A percentile compares a stretch with the other conserved stretches of the same genome.
phyloP scores from a whole-genome alignment of 2,113 vertebrate species.

The Corydoras sp. region DNA sequence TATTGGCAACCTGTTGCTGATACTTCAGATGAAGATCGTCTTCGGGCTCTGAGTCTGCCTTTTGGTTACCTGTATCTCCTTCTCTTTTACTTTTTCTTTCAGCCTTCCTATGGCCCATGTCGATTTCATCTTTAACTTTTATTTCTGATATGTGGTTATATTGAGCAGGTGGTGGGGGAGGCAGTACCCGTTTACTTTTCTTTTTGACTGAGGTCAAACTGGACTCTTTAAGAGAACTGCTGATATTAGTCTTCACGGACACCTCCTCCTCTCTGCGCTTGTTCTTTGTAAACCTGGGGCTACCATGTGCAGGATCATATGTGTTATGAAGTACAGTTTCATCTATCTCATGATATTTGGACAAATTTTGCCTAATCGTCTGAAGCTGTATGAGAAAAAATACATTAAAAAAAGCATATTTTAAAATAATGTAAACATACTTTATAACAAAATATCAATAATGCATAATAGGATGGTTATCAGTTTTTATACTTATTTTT shows the following conservation, averaged over 20 bases:
- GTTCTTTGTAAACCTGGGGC: slow-evolving; percentile 71
- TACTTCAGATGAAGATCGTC: slow-evolving; percentile 75
- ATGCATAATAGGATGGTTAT: no score
- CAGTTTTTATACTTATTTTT: no score
- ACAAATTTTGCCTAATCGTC: slow-evolving; percentile 68
- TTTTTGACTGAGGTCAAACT: slow-evolving; percentile 54
- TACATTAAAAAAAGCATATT: not conserved
- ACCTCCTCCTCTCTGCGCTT: slow-evolving; percentile 62
- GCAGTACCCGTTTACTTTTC: slow-evolving; percentile 65
- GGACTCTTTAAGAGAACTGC: slow-evolving; percentile 51
- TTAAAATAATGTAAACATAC: not conserved
- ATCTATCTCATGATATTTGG: slow-evolving; percentile 67
- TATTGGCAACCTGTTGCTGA: slow-evolving; percentile 73
- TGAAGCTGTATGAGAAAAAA: slow-evolving; percentile 69
- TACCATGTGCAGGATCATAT: slow-evolving; percentile 66
- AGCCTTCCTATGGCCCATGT: slow-evolving; percentile 39
- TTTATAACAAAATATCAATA: slow-evolving; percentile 20
- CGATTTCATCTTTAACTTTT: slow-evolving; percentile 47
- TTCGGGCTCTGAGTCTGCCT: slow-evolving; percentile 51
- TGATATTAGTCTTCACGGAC: slow-evolving; percentile 68
- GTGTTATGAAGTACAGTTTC: slow-evolving; percentile 69
- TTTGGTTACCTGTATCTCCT: slow-evolving; percentile 48
- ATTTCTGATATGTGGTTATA: slow-evolving; percentile 36
- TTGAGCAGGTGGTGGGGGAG: slow-evolving; percentile 49
- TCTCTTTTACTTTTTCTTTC: slow-evolving; percentile 60